These are phyloP conservation scores for Conchocele bisecta DNA, from an alignment of 2,888 invertebrate genomes.

Conservation along the genomic window DNA sequence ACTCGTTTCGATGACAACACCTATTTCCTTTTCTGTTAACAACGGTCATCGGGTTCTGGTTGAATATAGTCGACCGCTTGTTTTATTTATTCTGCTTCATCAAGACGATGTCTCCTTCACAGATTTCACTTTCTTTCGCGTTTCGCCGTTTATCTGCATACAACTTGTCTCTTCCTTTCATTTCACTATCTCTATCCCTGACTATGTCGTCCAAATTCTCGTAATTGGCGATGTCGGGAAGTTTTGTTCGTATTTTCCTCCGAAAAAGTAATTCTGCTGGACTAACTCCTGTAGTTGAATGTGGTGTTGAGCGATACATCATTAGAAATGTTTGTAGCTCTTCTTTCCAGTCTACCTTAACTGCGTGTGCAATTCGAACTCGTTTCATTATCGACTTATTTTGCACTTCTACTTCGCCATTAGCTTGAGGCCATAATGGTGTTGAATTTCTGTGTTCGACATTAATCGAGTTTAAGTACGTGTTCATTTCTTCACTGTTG, in stretches of 20 bases:
- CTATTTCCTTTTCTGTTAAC: background rate
- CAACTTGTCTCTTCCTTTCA: background rate
- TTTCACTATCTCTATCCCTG: background rate
- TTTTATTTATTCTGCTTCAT: background rate
- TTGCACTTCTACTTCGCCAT: constrained; percentile 50
- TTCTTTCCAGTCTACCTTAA: constrained; percentile 27
- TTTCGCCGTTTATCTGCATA: constrained; percentile 1
- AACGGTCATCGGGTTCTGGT: background rate
- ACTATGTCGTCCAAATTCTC: background rate
- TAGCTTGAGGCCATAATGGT: constrained; percentile 54
- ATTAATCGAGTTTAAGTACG: constrained; percentile 28
- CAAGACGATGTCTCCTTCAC: background rate
- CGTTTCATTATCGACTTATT: constrained; percentile 46
- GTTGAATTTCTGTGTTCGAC: constrained; percentile 46
- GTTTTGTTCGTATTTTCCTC: constrained; percentile 37
- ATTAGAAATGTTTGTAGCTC: constrained; percentile 23
- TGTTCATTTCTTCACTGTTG: constrained; percentile 33
- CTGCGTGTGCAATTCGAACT: constrained; percentile 46
- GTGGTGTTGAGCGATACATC: constrained; percentile 40
- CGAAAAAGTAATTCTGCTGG: constrained; percentile 36
- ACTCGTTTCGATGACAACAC: background rate
- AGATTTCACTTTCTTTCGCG: background rate
- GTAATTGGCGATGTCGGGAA: constrained; percentile 10
- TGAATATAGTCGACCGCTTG: background rate
- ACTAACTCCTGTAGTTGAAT: constrained; percentile 30